phyloP scores from a whole-genome alignment of 1,140 invertebrate genomes.

The Megalopta genalis region DNA sequence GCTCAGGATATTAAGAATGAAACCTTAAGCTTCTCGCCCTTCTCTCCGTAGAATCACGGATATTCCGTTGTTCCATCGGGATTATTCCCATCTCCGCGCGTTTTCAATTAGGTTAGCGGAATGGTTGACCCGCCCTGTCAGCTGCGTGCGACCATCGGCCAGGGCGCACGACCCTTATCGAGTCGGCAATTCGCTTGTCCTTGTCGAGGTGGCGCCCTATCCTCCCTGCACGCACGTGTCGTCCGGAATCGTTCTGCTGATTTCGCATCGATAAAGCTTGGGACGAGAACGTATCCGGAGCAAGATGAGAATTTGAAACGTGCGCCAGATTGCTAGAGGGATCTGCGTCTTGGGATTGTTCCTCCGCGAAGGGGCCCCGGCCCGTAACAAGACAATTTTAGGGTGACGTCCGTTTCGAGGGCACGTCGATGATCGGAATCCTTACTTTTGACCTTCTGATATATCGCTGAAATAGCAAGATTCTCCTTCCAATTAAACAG shows the following conservation, averaged over 20 bases:
- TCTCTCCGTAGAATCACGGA: background rate
- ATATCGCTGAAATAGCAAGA: too few relatives aligned
- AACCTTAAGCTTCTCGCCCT: background rate
- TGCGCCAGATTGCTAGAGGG: too few relatives aligned
- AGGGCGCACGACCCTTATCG: slow-evolving; percentile 35
- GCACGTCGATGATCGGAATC: too few relatives aligned
- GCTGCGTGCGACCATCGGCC: background rate
- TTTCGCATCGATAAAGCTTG: slow-evolving; percentile 40
- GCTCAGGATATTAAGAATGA: too few relatives aligned
- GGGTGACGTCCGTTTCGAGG: too few relatives aligned
- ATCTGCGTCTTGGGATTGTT: too few relatives aligned
- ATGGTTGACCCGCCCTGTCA: background rate
- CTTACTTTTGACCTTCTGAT: too few relatives aligned
- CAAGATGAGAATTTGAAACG: slow-evolving; percentile 44
- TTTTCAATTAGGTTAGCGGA: slow-evolving; percentile 24
- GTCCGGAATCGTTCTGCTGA: slow-evolving; percentile 32
- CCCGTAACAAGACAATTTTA: too few relatives aligned
- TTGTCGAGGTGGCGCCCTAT: slow-evolving; percentile 5
- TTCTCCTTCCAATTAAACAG: too few relatives aligned
- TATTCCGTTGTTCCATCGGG: too few relatives aligned
- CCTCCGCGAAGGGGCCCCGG: too few relatives aligned
- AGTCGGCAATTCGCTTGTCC: background rate
- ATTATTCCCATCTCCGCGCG: background rate
- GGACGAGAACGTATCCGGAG: slow-evolving; percentile 33
- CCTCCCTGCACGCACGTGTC: slow-evolving; percentile 1